These are phyloP conservation scores for Drosophila sp. DNA, from an alignment of 1,140 invertebrate genomes.

Conservation along the genomic window DNA sequence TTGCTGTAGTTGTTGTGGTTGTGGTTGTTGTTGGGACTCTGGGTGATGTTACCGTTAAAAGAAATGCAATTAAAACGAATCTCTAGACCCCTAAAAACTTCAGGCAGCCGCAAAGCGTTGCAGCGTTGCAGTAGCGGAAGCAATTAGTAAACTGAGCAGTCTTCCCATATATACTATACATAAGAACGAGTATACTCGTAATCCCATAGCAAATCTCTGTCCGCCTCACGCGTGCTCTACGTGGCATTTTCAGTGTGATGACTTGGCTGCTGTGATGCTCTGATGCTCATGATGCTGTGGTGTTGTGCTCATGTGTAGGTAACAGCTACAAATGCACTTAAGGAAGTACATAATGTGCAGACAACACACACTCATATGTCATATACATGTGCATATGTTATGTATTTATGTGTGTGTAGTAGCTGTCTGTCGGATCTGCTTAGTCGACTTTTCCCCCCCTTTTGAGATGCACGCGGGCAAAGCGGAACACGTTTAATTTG, in stretches of 20 bases:
- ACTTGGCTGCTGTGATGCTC: too few relatives aligned
- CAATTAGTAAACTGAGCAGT: constrained; percentile 80
- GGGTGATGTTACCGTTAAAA: constrained; percentile 79
- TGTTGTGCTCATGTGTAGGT: constrained; percentile 2
- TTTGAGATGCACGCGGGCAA: not conserved
- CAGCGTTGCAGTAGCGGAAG: constrained; percentile 66
- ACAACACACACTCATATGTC: not conserved
- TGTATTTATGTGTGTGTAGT: constrained; percentile 2
- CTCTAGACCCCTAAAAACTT: constrained; percentile 75
- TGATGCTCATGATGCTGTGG: too few relatives aligned
- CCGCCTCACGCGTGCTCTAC: constrained; percentile 72
- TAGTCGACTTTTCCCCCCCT: constrained; percentile 1
- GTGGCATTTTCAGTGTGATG: constrained; percentile 58
- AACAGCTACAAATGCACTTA: constrained; percentile 34
- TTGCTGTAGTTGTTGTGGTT: constrained; percentile 19
- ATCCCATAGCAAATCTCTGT: constrained; percentile 68
- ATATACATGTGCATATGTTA: not conserved
- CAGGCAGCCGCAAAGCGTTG: constrained; percentile 30
- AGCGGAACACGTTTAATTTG: constrained; percentile 52
- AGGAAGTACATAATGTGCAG: constrained; percentile 26
- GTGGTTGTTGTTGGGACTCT: constrained; percentile 17
- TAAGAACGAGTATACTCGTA: constrained; percentile 12
- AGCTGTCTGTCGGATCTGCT: constrained; percentile 32
- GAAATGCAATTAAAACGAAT: constrained; percentile 82
- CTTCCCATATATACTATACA: constrained; percentile 45